A percentile compares a stretch with the other conserved stretches of the same genome.
phyloP scores from a whole-genome alignment of 1,140 invertebrate species.

The Drosophila paulistorum region DNA sequence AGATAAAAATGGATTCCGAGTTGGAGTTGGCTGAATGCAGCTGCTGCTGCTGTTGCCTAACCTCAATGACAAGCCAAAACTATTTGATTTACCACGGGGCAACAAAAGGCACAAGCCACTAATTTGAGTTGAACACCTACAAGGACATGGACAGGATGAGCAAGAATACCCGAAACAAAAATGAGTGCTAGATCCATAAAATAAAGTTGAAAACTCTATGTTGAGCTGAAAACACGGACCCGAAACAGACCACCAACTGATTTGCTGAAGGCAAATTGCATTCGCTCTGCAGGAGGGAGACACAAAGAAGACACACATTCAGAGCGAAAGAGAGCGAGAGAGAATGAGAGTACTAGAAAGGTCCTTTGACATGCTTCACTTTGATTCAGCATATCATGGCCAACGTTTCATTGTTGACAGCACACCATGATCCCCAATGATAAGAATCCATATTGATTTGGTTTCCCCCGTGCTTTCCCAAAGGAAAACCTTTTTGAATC shows the following conservation, averaged over 20 bases:
- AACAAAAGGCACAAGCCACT: conserved; percentile 60
- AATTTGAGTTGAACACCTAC: conserved; percentile 77
- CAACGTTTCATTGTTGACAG: conserved; percentile 30
- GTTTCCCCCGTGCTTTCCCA: neutral
- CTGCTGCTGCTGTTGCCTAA: conserved; percentile 39
- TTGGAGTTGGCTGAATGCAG: conserved; percentile 27
- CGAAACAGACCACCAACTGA: conserved; percentile 67
- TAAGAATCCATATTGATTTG: conserved; percentile 20
- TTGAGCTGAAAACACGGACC: conserved; percentile 46
- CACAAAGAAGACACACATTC: conserved; percentile 24
- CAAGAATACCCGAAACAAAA: conserved; percentile 14
- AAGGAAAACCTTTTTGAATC: conserved; percentile 14
- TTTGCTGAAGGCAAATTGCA: conserved; percentile 70
- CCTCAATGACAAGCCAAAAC: conserved; percentile 67
- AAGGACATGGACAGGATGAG: conserved; percentile 47
- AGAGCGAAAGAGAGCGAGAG: neutral
- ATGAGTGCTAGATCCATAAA: conserved; percentile 12
- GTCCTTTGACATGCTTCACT: conserved; percentile 33
- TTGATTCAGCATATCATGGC: conserved; percentile 2
- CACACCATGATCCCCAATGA: neutral
- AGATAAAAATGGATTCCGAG: neutral
- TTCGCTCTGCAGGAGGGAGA: conserved; percentile 57
- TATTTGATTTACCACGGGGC: conserved; percentile 53
- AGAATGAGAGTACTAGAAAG: conserved; percentile 11
- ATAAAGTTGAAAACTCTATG: conserved; percentile 33